Evolutionary conservation across 2,113 vertebrate species (phyloP), one percentile per base, ranked within the genome.

Genomic region (Eidolon helvum): DNA sequence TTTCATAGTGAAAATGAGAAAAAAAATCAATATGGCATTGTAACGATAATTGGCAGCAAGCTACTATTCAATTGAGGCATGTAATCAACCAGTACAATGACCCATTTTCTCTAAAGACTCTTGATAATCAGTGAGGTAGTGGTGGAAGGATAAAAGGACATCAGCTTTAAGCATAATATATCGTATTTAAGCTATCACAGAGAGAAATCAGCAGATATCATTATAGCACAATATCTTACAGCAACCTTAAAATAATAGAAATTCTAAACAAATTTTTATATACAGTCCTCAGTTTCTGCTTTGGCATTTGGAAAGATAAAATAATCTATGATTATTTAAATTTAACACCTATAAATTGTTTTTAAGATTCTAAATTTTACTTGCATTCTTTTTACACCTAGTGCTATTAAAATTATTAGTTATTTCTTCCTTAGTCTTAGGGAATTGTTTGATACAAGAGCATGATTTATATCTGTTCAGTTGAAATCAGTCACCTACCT

Each of bases 21-120:
- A 98, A 43, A 28, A 98, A 98, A 99, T 99, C 98, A 98, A 99
- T 98, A 99, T 98, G 96, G 97, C 95, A 98, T 98, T 96, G 95
- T 94, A 88, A 97, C 98, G 98, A 99, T 98, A 99, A 99, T 98
- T 99, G 98, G 98, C 98, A 98, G 98, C 98, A 98, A 99, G 98
- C 98, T 98, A 97, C 97, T 96, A 96, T 96, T 97, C 98, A 98
- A 98, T 98, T 97, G 94, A 98, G 98, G 98, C 98, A 97, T 93
- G 98, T 98, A 98, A 99, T 98, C 98, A 98, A 98, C 98, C 97
- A 98, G 96, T 97, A 98, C 97, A 98, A 98, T 98, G 97, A 98
- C 98, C 96, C 93, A 96, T 90, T 97, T 98, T 98, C 98, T 98
- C 97, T 97, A 83, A 96, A 94, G 90, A 92, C 55, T 50, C 78